Evolutionary conservation across 2,888 invertebrate genomes (phyloP).

Genomic region (Chrysolina haemoptera): DNA sequence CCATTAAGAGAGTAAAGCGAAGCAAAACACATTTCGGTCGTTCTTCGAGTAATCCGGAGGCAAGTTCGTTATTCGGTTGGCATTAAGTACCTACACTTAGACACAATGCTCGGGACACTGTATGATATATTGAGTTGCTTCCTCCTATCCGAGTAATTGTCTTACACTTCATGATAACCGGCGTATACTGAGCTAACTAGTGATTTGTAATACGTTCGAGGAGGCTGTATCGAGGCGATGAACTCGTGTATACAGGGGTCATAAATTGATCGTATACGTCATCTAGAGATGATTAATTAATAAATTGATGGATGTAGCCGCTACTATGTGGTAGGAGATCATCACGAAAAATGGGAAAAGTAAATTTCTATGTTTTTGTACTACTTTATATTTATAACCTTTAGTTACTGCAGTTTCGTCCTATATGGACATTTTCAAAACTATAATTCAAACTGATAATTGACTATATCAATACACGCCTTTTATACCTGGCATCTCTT

Average conservation of each 20-base stretch:
- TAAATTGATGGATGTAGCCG: no score
- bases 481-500: no score
- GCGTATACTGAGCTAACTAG: background rate
- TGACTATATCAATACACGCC: no score
- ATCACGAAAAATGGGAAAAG: no score
- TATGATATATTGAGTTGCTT: constrained; percentile 68
- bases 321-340: no score
- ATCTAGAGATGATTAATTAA: no score
- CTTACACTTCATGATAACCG: constrained; percentile 55
- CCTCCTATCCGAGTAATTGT: constrained; percentile 68
- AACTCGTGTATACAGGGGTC: background rate
- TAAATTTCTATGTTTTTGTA: no score
- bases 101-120: constrained; percentile 67
- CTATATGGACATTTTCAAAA: no score
- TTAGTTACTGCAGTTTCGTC: no score
- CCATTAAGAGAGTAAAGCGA: constrained; percentile 41
- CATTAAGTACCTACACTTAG: constrained; percentile 66
- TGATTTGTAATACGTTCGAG: constrained; percentile 7
- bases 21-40: constrained; percentile 48
- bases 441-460: no score
- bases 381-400: no score
- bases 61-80: constrained; percentile 61
- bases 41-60: constrained; percentile 53
- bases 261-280: no score
- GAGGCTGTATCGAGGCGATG: background rate